A percentile compares a stretch with the other conserved stretches of the same genome.
Conservation (phyloP, 2,797 vertebrate genomes). For the Sebastes taczanowskii region DNA sequence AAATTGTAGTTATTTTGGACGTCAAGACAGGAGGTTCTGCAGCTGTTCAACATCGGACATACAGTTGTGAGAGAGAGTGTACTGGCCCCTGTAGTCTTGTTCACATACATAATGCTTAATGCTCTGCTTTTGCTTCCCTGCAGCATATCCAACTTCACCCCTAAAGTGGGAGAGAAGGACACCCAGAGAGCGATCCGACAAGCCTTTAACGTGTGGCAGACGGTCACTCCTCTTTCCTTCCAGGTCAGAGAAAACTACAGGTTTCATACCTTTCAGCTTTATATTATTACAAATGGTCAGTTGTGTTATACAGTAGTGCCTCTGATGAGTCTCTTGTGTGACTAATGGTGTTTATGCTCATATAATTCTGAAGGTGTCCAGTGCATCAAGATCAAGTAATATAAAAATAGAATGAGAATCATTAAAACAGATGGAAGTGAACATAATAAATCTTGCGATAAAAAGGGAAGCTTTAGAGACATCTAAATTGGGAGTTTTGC, state of each 20-base stretch:
- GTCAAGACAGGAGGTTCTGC: background rate
- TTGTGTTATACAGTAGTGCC: background rate
- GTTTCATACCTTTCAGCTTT: background rate
- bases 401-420: background rate
- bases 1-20: background rate
- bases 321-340: background rate
- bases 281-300: background rate
- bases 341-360: background rate
- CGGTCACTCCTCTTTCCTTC: conserved; percentile 95
- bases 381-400: background rate
- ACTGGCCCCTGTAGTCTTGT: background rate
- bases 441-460: background rate
- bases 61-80: background rate
- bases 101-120: background rate
- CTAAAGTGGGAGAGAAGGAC: conserved; percentile 96
- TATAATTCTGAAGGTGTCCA: no score
- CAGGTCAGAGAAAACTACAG: conserved; percentile 71
- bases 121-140: background rate
- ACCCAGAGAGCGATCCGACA: conserved; percentile 94
- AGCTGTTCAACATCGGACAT: background rate
- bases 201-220: conserved; percentile 98
- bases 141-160: conserved; percentile 98
- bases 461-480: background rate
- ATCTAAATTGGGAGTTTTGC: no score
- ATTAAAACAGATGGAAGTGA: background rate